Evolutionary conservation across 2,797 vertebrate species (phyloP), one percentile per base, ranked within the genome.

Genomic region (Pristis pectinata): DNA sequence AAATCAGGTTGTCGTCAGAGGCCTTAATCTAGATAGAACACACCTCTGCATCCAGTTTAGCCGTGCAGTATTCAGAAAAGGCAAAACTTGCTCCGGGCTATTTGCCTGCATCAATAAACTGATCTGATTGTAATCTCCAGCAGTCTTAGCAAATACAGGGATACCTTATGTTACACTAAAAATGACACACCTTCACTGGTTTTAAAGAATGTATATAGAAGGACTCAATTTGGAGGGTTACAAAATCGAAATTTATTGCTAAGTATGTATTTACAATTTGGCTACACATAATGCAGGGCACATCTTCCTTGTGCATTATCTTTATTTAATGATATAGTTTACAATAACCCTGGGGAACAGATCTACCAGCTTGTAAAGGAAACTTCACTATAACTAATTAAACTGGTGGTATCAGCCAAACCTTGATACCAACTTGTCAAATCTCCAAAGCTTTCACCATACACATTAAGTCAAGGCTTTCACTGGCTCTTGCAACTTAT

Each of bases 331-430:
- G 53, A 24, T 83, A 24, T 30, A 30, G 44, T 83, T 53, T 30
- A 53, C 7, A 22, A 83, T 9, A 27, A 27, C 8, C 82, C n/a
- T 41, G 34, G n/a, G n/a, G n/a, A n/a, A n/a, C n/a, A n/a, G n/a
- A n/a, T n/a, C n/a, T n/a, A n/a, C n/a, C n/a, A n/a, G n/a, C 89
- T 95, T 96, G 80, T 94, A 96, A 96, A 96, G 94, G 83, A 93
- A 96, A 96, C 96, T 96, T 96, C 77, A 95, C 96, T 95, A 96
- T 95, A 94, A 95, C 94, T 95, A 95, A 95, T 95, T 95, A 97
- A 95, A 44, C 70, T 95, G 91, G 77, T 96, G 95, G 95, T 95
- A 96, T 95, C 96, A 95, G 93, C 85, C 64, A 82, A 94, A 94
- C 22, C 95, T 95, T 95, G 95, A 94, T 94, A 89, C 96, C 94